Conservation (phyloP, 2,888 invertebrate species). For the Coelinius sp. region DNA sequence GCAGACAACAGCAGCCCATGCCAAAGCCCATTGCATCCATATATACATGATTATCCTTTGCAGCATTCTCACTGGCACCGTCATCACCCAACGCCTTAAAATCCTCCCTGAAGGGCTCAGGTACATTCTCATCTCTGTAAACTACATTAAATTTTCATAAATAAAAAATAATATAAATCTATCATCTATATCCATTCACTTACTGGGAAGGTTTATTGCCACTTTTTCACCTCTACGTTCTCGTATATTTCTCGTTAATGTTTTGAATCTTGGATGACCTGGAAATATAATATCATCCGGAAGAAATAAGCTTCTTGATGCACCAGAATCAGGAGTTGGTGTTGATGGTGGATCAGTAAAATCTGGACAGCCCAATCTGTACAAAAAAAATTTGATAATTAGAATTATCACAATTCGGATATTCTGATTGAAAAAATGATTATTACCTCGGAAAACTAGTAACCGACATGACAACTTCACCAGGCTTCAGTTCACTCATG, state of each 20-base stretch:
- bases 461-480: conserved; percentile 90
- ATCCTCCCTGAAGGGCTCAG: conserved; percentile 82
- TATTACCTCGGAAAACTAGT: conserved; percentile 92
- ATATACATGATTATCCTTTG: conserved; percentile 92
- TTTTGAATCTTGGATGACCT: conserved; percentile 96
- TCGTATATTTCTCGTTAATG: conserved; percentile 93
- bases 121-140: conserved; percentile 89
- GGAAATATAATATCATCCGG: conserved; percentile 95
- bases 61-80: conserved; percentile 75
- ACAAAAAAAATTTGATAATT: conserved; percentile 48
- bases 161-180: neutral
- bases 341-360: conserved; percentile 88
- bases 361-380: conserved; percentile 86
- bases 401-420: neutral
- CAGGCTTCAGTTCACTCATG: conserved; percentile 80
- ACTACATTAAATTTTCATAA: conserved; percentile 73
- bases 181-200: too few species aligned
- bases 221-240: conserved; percentile 94
- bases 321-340: conserved; percentile 81
- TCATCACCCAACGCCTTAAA: conserved; percentile 77
- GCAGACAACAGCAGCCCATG: conserved; percentile 98
- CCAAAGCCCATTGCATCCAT: conserved; percentile 99
- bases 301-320: conserved; percentile 90
- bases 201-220: conserved; percentile 96
- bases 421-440: neutral